Conservation (phyloP, 2,113 vertebrate species). For the Blennius ocellaris region DNA sequence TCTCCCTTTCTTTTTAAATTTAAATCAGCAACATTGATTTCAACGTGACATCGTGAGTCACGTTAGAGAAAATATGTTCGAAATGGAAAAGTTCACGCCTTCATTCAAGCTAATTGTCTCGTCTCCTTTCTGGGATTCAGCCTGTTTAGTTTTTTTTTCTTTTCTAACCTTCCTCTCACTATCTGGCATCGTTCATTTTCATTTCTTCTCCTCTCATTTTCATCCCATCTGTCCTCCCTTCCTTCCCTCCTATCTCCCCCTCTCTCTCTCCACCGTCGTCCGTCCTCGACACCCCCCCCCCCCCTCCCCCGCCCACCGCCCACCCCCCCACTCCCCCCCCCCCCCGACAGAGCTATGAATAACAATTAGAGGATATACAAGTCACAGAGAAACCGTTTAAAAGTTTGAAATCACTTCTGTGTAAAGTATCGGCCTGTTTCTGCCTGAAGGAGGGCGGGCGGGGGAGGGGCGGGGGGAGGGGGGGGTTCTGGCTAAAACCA, state of each 20-base stretch:
- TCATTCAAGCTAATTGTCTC: not conserved
- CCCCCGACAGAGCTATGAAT: conserved; percentile 77
- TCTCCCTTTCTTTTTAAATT: no score
- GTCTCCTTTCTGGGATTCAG: not conserved
- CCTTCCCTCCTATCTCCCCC: conserved; percentile 14
- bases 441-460: conserved; percentile 20
- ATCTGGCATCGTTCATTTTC: conserved; percentile 15
- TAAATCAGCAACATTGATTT: no score
- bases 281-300: conserved; percentile 31
- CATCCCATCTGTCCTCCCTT: conserved; percentile 6
- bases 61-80: not conserved
- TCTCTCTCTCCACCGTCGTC: conserved; percentile 27
- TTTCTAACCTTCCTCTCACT: not conserved
- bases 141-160: not conserved
- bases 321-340: conserved; percentile 51
- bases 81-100: not conserved
- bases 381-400: conserved; percentile 77
- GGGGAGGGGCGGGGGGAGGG: no score
- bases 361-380: conserved; percentile 82
- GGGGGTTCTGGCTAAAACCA: conserved; percentile 30
- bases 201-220: conserved; percentile 25
- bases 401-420: conserved; percentile 79
- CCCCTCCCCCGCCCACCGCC: no score
- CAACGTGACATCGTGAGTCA: no score
- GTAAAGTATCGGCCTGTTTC: conserved; percentile 68